These are phyloP conservation scores for Tribolium madens DNA, from an alignment of 1,140 invertebrate genomes.

Conservation along the genomic window DNA sequence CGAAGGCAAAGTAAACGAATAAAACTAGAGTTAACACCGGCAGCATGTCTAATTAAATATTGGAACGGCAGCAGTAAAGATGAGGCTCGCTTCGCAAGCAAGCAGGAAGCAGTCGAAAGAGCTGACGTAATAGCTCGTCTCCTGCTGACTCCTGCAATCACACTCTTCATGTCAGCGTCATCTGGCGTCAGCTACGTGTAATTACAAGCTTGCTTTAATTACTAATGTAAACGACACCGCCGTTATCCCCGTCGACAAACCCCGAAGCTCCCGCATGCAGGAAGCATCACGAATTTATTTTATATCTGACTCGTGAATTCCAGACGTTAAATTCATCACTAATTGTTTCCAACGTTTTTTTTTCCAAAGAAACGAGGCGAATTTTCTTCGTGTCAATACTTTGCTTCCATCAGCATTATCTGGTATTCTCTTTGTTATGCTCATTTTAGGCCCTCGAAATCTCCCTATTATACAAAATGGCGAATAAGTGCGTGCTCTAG, in stretches of 20 bases:
- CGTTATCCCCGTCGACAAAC: conserved; percentile 10
- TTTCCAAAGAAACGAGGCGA: conserved; percentile 18
- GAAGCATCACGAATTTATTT: conserved; percentile 22
- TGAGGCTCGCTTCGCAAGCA: conserved; percentile 1
- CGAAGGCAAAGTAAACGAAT: conserved; percentile 1
- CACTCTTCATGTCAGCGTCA: conserved; percentile 49
- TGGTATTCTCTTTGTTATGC: conserved; percentile 53
- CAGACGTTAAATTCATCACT: not conserved
- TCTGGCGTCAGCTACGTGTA: conserved; percentile 52
- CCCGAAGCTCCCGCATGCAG: conserved; percentile 28
- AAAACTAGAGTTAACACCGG: conserved; percentile 13
- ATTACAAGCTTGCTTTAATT: conserved; percentile 48
- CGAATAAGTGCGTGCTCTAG: conserved; percentile 17
- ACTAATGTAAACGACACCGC: conserved; percentile 58
- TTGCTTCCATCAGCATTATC: conserved; percentile 51
- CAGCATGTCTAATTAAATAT: conserved; percentile 41
- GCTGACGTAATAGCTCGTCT: conserved; percentile 33
- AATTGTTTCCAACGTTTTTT: conserved; percentile 53
- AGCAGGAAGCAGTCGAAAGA: conserved; percentile 12
- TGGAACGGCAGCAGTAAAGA: conserved; percentile 30
- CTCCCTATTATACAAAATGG: conserved; percentile 45
- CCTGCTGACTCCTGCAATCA: conserved; percentile 45
- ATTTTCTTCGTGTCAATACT: conserved; percentile 33
- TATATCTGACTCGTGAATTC: conserved; percentile 2
- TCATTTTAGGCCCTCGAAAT: conserved; percentile 44